Percentiles rank a stretch among this genome's conserved stretches.
These are phyloP conservation scores for Tinea pellionella DNA, from an alignment of 2,888 invertebrate genomes.

Conservation along the genomic window DNA sequence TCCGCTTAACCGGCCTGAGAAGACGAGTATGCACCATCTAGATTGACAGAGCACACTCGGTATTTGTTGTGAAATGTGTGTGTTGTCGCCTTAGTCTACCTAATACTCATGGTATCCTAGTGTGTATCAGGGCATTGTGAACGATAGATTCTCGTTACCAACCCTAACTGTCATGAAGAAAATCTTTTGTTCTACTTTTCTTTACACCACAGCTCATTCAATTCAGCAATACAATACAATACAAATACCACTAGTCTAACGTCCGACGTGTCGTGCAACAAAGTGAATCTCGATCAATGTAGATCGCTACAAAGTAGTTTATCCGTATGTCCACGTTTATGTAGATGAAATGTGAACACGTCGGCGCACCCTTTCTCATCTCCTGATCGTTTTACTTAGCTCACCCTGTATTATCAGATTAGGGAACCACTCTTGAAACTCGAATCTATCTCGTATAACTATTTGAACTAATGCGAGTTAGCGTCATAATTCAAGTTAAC, in stretches of 20 bases:
- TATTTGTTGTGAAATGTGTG: too few relatives aligned
- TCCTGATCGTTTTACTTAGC: slow-evolving; percentile 53
- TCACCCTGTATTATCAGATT: slow-evolving; percentile 22
- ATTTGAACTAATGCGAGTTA: too few relatives aligned
- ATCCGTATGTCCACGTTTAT: slow-evolving; percentile 16
- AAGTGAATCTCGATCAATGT: slow-evolving; percentile 5
- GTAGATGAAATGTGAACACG: slow-evolving; percentile 33
- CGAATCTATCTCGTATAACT: too few relatives aligned
- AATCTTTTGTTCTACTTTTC: neutral
- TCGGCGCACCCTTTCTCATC: slow-evolving; percentile 35
- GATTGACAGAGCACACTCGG: too few relatives aligned
- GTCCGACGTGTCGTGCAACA: neutral
- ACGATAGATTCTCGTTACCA: too few relatives aligned
- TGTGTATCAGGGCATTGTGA: too few relatives aligned
- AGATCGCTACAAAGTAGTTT: neutral
- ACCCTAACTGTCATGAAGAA: neutral
- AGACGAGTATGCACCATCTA: too few relatives aligned
- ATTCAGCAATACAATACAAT: neutral
- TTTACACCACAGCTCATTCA: neutral
- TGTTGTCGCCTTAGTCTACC: too few relatives aligned
- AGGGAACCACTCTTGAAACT: slow-evolving; percentile 12
- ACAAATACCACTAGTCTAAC: neutral
- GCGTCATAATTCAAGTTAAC: too few relatives aligned
- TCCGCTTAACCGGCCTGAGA: too few relatives aligned
- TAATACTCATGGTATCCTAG: too few relatives aligned